These are phyloP conservation scores for Drosophila eohydei DNA, from an alignment of 2,888 invertebrate genomes.

Conservation along the genomic window DNA sequence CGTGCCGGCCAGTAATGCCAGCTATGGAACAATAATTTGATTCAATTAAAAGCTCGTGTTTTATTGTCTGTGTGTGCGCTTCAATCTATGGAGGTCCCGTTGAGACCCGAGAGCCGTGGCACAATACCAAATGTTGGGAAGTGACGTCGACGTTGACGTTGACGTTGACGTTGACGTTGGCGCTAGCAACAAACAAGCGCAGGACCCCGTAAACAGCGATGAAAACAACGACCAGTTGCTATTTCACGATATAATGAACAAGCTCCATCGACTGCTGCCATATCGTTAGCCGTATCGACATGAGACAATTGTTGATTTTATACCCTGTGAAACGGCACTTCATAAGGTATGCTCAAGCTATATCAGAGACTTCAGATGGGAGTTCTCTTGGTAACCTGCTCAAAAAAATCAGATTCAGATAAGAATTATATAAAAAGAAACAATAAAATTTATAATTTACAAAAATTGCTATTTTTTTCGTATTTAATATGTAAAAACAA, in stretches of 20 bases:
- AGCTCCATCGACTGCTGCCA: background rate
- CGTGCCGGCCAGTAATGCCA: constrained; percentile 15
- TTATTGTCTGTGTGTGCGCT: constrained; percentile 21
- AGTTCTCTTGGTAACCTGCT: no score
- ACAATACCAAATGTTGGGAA: background rate
- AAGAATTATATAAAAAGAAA: no score
- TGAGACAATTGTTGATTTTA: background rate
- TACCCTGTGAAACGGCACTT: background rate
- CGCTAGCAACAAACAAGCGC: constrained; percentile 1
- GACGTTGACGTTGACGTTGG: background rate
- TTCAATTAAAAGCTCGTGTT: constrained; percentile 69
- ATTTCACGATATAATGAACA: constrained; percentile 14
- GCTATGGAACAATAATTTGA: constrained; percentile 41
- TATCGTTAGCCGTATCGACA: background rate
- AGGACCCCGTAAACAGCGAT: constrained; percentile 1
- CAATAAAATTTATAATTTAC: no score
- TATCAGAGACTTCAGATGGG: background rate
- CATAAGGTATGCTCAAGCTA: background rate
- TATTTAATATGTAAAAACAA: no score
- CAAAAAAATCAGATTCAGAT: no score
- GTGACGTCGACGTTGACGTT: constrained; percentile 3
- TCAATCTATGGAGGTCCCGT: constrained; percentile 6
- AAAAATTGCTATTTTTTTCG: no score
- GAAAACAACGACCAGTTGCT: constrained; percentile 5
- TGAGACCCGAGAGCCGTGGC: background rate